Evolutionary conservation across 1,140 invertebrate genomes (phyloP), one percentile per base, ranked within the genome.

Genomic region (Idris sp.): DNA sequence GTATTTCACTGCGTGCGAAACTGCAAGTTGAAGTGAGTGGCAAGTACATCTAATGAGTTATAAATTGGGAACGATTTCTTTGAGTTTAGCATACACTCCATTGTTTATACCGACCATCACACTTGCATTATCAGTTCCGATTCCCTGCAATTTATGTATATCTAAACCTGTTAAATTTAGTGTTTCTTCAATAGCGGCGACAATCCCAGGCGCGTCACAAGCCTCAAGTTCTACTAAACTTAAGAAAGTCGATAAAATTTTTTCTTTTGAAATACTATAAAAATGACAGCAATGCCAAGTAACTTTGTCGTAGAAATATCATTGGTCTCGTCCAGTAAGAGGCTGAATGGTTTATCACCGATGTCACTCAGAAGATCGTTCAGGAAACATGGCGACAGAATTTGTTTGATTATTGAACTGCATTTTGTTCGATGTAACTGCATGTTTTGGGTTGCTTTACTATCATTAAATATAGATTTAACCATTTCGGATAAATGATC

Each of bases 61-160:
- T 40, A 81, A 72, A 65, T 72, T 54, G 43, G 67, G 28, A 16
- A 56, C 61, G 5, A 14, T 22, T 59, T 76, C 56, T 76, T 73
- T 79, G 22, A 79, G 31, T 53, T 75, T 40, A 10, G 62, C 62
- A 73, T 72, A 76, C 11, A 85, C 76, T n/a, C 81, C 80, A 56
- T 84, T 84, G 69, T 84, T 85, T n/a, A 80, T 54, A 1, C 84
- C 84, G 13, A 72, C 38, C 79, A 85, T 86, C 1, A 84, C 81
- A 43, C 73, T 74, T 2, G 83, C 82, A 69, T 85, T 51, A 16
- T 44, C 41, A 2, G 41, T 44, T 1, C 41, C 41, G 2, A 44
- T 15, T 2, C 22, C 41, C 9, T 11, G 2, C 10, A 44, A 15
- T 3, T 30, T 19, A 2, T 16, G 9, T 14, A 44, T 28, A 5